phyloP scores from a whole-genome alignment of 2,888 invertebrate species.

The Salpingus planirostris region DNA sequence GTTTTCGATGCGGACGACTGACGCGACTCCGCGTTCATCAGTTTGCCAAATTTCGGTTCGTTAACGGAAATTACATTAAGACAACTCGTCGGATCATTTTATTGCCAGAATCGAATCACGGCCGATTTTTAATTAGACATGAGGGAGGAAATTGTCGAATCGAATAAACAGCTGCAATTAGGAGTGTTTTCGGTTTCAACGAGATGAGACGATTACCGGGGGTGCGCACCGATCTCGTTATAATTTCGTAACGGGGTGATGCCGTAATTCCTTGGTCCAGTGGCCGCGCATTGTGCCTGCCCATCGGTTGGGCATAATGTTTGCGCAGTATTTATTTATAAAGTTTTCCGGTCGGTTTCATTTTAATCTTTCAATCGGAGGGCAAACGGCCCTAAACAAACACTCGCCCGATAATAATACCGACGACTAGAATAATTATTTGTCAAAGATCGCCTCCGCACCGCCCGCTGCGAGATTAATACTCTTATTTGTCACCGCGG shows the following conservation, averaged over 20 bases:
- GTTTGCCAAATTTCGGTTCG: conserved; percentile 23
- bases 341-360: conserved; percentile 40
- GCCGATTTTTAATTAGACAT: too few species aligned
- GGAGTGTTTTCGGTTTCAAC: too few species aligned
- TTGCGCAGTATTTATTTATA: conserved; percentile 32
- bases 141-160: too few species aligned
- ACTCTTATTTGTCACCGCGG: conserved; percentile 28
- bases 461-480: conserved; percentile 21
- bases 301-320: conserved; percentile 29
- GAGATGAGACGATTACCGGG: too few species aligned
- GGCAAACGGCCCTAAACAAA: conserved; percentile 40
- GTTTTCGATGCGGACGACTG: conserved; percentile 24
- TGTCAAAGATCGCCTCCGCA: conserved; percentile 31
- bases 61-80: conserved; percentile 16
- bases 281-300: conserved; percentile 33
- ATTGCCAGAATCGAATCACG: too few species aligned
- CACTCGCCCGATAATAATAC: conserved; percentile 37
- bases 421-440: conserved; percentile 31
- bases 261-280: conserved; percentile 27
- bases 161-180: too few species aligned
- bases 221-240: too few species aligned
- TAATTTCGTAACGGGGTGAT: conserved; percentile 5
- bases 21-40: conserved; percentile 25
- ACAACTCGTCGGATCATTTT: conserved; percentile 10
- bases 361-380: conserved; percentile 41